Percentiles rank a stretch among this genome's conserved stretches.
Conservation (phyloP, 2,888 invertebrate genomes). For the Drosophila colorata region DNA sequence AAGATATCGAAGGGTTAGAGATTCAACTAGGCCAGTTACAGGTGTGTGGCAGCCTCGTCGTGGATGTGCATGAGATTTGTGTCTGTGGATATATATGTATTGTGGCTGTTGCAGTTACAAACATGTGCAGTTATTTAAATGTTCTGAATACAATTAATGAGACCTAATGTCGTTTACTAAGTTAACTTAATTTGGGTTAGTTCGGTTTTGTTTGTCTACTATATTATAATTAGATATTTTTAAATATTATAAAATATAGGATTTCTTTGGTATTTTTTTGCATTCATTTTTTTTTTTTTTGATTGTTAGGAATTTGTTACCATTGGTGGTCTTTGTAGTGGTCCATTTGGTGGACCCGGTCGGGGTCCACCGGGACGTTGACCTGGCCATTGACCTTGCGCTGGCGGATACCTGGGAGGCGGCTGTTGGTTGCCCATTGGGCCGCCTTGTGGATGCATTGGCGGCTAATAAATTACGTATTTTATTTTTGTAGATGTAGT, state of each 20-base stretch:
- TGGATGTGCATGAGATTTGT: constrained; percentile 24
- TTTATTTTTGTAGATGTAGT: constrained; percentile 62
- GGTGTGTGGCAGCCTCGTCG: constrained; percentile 18
- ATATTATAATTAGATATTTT: constrained; percentile 39
- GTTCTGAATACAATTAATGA: constrained; percentile 78
- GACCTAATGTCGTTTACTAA: constrained; percentile 51
- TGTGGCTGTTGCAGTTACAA: constrained; percentile 45
- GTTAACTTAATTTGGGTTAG: constrained; percentile 74
- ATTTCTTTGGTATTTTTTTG: constrained; percentile 25
- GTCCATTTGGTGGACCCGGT: constrained; percentile 86
- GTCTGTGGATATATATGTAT: constrained; percentile 20
- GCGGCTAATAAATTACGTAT: constrained; percentile 78
- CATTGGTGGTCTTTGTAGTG: constrained; percentile 88
- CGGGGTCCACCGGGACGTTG: constrained; percentile 86
- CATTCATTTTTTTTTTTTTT: constrained; percentile 17
- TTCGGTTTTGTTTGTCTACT: constrained; percentile 36
- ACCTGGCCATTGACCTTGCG: constrained; percentile 85
- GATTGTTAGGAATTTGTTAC: constrained; percentile 77
- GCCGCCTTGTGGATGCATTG: constrained; percentile 87
- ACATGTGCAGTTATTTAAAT: constrained; percentile 65
- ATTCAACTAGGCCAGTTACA: constrained; percentile 19
- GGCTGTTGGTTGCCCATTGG: constrained; percentile 86
- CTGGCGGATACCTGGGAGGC: constrained; percentile 85
- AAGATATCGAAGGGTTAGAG: constrained; percentile 3
- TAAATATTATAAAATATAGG: constrained; percentile 35